Conservation (phyloP, 2,113 vertebrate species). For the Pomatorhinus ruficollis region DNA sequence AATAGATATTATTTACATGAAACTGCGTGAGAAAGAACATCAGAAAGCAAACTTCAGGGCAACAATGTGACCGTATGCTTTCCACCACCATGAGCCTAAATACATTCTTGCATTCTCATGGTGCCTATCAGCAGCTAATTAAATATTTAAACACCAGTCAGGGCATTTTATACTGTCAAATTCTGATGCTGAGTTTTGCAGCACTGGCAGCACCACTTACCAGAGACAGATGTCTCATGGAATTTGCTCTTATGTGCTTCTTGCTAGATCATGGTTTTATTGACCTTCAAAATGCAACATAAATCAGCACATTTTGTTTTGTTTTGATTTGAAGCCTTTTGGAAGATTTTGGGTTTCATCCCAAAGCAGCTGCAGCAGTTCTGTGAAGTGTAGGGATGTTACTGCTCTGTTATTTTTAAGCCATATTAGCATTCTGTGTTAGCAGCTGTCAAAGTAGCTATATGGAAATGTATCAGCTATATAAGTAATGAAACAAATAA, state of each 20-base stretch:
- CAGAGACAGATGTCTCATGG: neutral
- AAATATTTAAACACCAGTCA: neutral
- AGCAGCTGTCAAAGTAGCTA: neutral
- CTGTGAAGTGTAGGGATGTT: neutral
- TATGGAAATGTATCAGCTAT: neutral
- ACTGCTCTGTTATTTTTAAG: neutral
- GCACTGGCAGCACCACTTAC: neutral
- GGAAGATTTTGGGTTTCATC: neutral
- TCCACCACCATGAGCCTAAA: neutral
- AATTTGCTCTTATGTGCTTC: neutral
- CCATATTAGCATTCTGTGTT: neutral
- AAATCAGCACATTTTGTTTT: slow-evolving; percentile 8
- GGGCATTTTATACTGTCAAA: neutral
- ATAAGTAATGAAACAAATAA: neutral
- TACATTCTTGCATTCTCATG: neutral
- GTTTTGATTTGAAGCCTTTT: slow-evolving; percentile 8
- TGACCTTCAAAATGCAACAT: neutral
- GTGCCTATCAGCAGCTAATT: neutral
- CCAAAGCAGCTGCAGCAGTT: neutral
- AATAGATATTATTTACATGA: too few relatives aligned
- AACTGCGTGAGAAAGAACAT: too few relatives aligned
- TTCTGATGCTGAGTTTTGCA: neutral
- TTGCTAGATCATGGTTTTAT: neutral
- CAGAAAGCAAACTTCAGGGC: too few relatives aligned
- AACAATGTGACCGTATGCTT: neutral